A percentile compares a stretch with the other conserved stretches of the same genome.
Evolutionary conservation across 1,140 invertebrate genomes (phyloP).

Genomic region (Saccostrea cuccullata): DNA sequence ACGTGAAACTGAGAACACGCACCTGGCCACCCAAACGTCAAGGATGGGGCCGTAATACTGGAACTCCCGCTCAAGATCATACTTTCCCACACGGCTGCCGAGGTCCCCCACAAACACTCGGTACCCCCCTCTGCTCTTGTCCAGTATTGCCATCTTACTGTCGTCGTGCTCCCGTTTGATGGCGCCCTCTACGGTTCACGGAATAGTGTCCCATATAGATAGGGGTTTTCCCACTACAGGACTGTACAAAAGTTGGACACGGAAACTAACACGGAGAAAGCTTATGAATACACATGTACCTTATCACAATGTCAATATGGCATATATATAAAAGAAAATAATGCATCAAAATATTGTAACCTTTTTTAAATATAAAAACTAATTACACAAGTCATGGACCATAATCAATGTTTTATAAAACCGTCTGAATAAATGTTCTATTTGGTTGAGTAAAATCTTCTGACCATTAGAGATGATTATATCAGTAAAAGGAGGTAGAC

Average conservation of each 20-base stretch:
- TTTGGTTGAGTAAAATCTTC: too few relatives aligned
- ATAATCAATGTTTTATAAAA: too few relatives aligned
- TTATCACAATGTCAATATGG: too few relatives aligned
- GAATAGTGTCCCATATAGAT: neutral
- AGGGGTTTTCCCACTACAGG: constrained; percentile 22
- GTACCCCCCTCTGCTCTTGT: constrained; percentile 65
- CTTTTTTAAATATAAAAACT: too few relatives aligned
- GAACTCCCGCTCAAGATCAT: constrained; percentile 70
- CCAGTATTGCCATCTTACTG: constrained; percentile 60
- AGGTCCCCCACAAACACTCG: constrained; percentile 70
- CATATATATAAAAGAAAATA: too few relatives aligned
- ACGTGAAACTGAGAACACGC: neutral
- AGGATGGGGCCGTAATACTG: constrained; percentile 63
- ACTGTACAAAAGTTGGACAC: neutral
- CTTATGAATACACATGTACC: too few relatives aligned
- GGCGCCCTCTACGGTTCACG: constrained; percentile 7
- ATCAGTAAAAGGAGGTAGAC: too few relatives aligned
- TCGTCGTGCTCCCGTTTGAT: neutral
- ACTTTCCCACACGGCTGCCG: constrained; percentile 61
- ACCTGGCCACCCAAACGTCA: constrained; percentile 73
- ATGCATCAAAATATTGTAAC: too few relatives aligned
- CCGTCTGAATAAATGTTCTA: too few relatives aligned
- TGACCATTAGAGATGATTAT: too few relatives aligned
- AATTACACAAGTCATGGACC: too few relatives aligned
- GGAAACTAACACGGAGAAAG: neutral